Evolutionary conservation across 2,113 vertebrate genomes (phyloP), one percentile per base, ranked within the genome.

Genomic region (Hippocampus zosterae): DNA sequence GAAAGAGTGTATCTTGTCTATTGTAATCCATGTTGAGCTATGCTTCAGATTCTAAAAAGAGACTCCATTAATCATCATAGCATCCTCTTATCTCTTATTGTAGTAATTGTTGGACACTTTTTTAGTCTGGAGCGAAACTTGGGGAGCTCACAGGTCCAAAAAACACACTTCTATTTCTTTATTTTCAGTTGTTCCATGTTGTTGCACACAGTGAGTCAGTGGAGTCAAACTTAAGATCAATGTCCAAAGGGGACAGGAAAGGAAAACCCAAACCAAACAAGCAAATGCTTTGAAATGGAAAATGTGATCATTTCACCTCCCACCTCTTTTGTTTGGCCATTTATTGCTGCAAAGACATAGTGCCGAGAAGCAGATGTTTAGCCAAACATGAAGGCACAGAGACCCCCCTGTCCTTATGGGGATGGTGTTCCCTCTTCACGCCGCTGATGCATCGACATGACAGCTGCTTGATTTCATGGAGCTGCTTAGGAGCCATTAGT

Each of bases 401-500:
- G 94, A 37, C 33, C 93, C 93, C 57, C 93, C 92, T 92, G 95
- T 95, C 94, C 94, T 97, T 95, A 87, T 92, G 97, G 94, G 95
- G 95, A 94, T 90, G 93, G 88, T 70, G 94, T 92, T 91, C 95
- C 91, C 93, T 95, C 95, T 91, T 94, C 88, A 86, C 85, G 71
- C 88, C 95, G 94, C 93, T 94, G 95, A 96, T 96, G 94, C 94
- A 94, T 95, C 92, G 91, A 89, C 93, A 93, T 96, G 95, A 96
- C 96, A 98, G 96, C 95, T 97, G 96, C 93, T 94, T 95, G 95
- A 95, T 98, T 96, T 95, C 94, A 93, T 95, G 94, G 94, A 94
- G 92, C 94, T 95, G 94, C 95, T 95, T 92, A 95, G 96, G 95
- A 98, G 94, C 95, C 95, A 96, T 99, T 98, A 97, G 95, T 94